Evolutionary conservation across 2,888 invertebrate species (phyloP).

Genomic region (Noctua janthina): DNA sequence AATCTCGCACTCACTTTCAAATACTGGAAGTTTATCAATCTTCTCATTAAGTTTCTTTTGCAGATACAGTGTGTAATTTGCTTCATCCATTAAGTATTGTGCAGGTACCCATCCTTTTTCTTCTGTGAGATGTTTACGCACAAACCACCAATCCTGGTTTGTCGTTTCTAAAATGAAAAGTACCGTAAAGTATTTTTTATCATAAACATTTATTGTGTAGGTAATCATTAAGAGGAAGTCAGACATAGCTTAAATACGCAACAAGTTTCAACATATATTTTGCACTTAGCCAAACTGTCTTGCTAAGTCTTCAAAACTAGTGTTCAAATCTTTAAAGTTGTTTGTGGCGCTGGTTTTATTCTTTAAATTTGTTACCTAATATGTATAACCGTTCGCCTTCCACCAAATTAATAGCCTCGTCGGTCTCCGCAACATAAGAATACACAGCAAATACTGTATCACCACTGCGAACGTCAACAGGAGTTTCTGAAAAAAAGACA

Average conservation of each 20-base stretch:
- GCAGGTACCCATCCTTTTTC: constrained; percentile 99
- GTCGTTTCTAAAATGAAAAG: constrained; percentile 91
- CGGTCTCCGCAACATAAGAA: constrained; percentile 96
- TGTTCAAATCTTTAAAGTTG: background rate
- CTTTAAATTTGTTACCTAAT: constrained; percentile 88
- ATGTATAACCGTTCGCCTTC: constrained; percentile 97
- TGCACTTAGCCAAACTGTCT: background rate
- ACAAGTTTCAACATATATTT: background rate
- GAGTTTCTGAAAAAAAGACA: constrained; percentile 77
- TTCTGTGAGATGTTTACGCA: constrained; percentile 96
- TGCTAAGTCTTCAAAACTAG: no score
- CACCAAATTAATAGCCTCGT: constrained; percentile 96
- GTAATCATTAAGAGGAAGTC: background rate
- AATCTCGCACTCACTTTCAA: constrained; percentile 94
- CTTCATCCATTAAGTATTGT: constrained; percentile 95
- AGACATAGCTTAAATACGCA: background rate
- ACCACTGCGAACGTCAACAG: constrained; percentile 92
- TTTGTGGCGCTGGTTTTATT: background rate
- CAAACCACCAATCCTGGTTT: constrained; percentile 98
- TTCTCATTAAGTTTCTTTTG: constrained; percentile 97
- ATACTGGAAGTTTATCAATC: constrained; percentile 97
- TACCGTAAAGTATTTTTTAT: background rate
- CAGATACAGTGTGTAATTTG: constrained; percentile 94
- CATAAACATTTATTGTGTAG: background rate
- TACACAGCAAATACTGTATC: constrained; percentile 96